Evolutionary conservation across 2,797 vertebrate genomes (phyloP).

Genomic region (Hoplostethus mediterraneus): DNA sequence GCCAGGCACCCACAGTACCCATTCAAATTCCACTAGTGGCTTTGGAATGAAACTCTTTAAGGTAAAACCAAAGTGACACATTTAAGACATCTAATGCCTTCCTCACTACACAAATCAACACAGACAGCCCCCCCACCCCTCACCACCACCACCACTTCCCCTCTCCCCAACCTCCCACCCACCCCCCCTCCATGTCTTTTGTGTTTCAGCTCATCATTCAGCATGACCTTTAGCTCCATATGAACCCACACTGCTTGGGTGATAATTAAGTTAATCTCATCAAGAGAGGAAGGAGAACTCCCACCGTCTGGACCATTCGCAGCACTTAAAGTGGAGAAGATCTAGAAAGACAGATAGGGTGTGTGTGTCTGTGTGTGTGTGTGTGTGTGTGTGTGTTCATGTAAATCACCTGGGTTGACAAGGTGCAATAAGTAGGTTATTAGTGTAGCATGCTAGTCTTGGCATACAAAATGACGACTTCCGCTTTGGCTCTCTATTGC

Average conservation of each 20-base stretch:
- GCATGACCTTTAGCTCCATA: conserved; percentile 40
- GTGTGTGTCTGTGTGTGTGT: background rate
- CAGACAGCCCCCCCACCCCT: background rate
- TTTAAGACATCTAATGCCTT: background rate
- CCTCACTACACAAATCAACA: too few relatives aligned
- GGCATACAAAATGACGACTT: background rate
- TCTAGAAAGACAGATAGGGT: background rate
- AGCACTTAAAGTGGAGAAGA: conserved; percentile 10
- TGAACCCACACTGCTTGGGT: conserved; percentile 29
- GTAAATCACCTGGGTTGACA: conserved; percentile 1
- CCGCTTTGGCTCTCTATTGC: too few relatives aligned
- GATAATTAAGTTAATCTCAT: conserved; percentile 60
- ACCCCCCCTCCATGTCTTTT: background rate
- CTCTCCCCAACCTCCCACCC: background rate
- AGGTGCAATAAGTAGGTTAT: background rate
- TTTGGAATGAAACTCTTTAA: conserved; percentile 8
- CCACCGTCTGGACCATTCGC: conserved; percentile 11
- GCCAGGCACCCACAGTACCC: background rate
- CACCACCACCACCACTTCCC: too few relatives aligned
- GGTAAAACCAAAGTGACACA: conserved; percentile 22
- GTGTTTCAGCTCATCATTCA: conserved; percentile 35
- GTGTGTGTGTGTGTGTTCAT: background rate
- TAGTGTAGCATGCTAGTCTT: too few relatives aligned
- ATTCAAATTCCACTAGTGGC: conserved; percentile 9
- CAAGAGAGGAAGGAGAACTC: conserved; percentile 30